Conservation (phyloP, 2,888 invertebrate species). For the Colostygia pectinataria region DNA sequence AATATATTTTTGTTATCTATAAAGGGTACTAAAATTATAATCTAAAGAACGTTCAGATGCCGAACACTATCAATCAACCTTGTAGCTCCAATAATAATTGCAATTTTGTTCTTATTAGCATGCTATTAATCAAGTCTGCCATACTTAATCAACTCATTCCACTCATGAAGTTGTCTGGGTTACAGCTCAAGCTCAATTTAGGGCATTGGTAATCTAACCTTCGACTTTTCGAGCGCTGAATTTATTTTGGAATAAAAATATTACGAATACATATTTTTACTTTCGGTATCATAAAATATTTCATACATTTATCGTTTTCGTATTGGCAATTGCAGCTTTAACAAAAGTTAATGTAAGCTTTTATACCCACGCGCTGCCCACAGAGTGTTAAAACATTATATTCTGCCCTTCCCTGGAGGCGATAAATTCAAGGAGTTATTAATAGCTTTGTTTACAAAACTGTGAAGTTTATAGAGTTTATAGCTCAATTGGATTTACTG, state of each 20-base stretch:
- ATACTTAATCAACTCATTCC: conserved; percentile 41
- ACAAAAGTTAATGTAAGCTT: conserved; percentile 43
- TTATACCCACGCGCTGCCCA: conserved; percentile 37
- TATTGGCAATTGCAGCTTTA: conserved; percentile 34
- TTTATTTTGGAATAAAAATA: no score
- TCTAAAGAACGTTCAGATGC: conserved; percentile 10
- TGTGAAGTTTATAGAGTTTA: conserved; percentile 40
- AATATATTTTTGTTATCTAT: background rate
- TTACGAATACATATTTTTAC: background rate
- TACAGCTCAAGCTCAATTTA: conserved; percentile 8
- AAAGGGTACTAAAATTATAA: background rate
- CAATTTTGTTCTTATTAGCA: conserved; percentile 42
- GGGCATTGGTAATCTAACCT: background rate
- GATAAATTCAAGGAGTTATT: conserved; percentile 50
- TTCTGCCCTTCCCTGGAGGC: conserved; percentile 32
- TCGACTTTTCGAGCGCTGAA: no score
- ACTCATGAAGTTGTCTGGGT: conserved; percentile 20
- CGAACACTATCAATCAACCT: conserved; percentile 31
- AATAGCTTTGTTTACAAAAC: conserved; percentile 42
- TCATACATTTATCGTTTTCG: conserved; percentile 20
- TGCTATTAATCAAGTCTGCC: conserved; percentile 48
- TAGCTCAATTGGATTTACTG: background rate
- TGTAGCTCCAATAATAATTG: conserved; percentile 36
- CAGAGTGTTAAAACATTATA: conserved; percentile 49
- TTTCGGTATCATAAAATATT: conserved; percentile 3